A percentile compares a stretch with the other conserved stretches of the same genome.
These are phyloP conservation scores for Oncorhynchus gorbuscha DNA, from an alignment of 2,113 vertebrate genomes.

Conservation along the genomic window DNA sequence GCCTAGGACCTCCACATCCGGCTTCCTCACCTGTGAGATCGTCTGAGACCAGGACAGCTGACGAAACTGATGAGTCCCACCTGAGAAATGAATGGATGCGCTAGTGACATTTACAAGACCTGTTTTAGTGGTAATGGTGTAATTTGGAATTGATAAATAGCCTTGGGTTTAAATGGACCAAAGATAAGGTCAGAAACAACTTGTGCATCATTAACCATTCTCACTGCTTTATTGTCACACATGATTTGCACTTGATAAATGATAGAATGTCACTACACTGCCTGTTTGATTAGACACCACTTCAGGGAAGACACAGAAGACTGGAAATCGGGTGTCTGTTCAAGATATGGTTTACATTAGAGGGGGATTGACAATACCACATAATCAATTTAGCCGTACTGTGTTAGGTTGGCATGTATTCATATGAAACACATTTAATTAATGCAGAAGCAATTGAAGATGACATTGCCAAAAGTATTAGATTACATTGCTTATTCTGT, in stretches of 20 bases:
- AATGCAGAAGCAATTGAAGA: not conserved
- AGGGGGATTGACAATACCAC: not conserved
- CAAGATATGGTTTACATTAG: not conserved
- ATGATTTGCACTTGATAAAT: constrained; percentile 54
- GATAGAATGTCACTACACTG: constrained; percentile 18
- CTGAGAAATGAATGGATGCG: constrained; percentile 69
- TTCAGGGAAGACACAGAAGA: constrained; percentile 7
- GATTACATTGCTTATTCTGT: too few relatives aligned
- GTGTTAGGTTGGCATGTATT: not conserved
- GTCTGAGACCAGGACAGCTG: too few relatives aligned
- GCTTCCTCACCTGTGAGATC: too few relatives aligned
- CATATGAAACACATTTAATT: not conserved
- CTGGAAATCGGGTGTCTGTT: not conserved
- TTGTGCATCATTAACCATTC: constrained; percentile 60
- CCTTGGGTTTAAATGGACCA: constrained; percentile 53
- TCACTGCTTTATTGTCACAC: constrained; percentile 61
- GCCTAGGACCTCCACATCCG: too few relatives aligned
- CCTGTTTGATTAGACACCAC: constrained; percentile 23
- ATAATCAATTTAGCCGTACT: not conserved
- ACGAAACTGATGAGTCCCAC: constrained; percentile 28
- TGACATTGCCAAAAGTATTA: not conserved
- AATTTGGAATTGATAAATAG: constrained; percentile 69
- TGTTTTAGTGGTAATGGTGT: constrained; percentile 64
- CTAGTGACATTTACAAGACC: constrained; percentile 71
- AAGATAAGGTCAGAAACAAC: constrained; percentile 63